phyloP scores from a whole-genome alignment of 2,113 vertebrate species.

The Leptodactylus fuscus region DNA sequence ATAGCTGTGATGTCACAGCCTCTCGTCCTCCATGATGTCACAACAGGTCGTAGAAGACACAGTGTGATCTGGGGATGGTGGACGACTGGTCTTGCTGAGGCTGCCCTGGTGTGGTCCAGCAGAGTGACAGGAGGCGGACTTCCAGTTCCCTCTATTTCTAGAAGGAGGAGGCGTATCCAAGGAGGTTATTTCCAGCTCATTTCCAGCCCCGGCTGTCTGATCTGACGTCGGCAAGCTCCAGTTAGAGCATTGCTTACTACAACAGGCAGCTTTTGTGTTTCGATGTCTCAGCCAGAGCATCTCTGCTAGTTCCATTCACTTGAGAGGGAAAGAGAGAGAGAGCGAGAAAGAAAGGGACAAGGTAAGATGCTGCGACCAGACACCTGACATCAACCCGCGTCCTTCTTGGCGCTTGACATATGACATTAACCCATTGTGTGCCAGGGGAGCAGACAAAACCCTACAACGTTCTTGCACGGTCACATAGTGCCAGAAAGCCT shows the following conservation, averaged over 20 bases:
- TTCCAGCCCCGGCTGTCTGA: conserved; percentile 62
- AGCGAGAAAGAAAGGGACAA: conserved; percentile 21
- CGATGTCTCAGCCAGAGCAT: conserved; percentile 65
- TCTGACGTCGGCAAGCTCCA: conserved; percentile 67
- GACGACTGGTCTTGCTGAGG: background rate
- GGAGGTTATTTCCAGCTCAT: conserved; percentile 60
- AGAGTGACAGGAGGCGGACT: conserved; percentile 24
- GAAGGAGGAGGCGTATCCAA: conserved; percentile 62
- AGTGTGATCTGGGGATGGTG: background rate
- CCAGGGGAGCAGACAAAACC: background rate
- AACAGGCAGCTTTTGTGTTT: conserved; percentile 62
- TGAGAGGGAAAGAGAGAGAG: conserved; percentile 9
- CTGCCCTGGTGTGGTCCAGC: conserved; percentile 47
- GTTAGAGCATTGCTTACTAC: conserved; percentile 65
- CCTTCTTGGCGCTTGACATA: background rate
- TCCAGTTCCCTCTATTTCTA: conserved; percentile 55
- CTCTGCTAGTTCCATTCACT: conserved; percentile 49
- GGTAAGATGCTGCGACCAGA: conserved; percentile 24
- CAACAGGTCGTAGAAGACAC: background rate
- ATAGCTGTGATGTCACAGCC: no score
- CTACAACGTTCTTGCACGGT: background rate
- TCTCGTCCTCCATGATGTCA: background rate
- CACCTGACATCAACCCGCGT: background rate
- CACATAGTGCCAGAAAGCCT: no score
- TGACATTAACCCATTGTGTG: conserved; percentile 11